Evolutionary conservation across 2,113 vertebrate species (phyloP).

Genomic region (Tricholaema leucomelas): DNA sequence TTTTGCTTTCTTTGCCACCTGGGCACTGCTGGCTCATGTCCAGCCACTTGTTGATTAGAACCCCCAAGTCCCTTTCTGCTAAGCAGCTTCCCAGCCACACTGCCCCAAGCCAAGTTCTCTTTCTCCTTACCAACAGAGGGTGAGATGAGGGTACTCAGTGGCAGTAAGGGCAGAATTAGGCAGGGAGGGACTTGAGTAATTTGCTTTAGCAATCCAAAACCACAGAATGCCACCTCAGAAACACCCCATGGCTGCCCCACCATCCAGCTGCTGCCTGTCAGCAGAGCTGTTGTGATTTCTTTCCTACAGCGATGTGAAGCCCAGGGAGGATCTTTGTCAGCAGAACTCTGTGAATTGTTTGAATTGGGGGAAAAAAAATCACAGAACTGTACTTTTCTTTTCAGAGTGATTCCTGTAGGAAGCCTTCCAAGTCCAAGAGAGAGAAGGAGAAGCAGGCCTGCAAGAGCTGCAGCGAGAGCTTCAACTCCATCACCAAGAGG

Average conservation of each 20-base stretch:
- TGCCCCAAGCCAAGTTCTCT: neutral
- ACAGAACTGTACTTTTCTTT: neutral
- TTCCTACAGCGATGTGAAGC: neutral
- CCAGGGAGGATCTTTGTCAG: neutral
- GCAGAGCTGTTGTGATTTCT: neutral
- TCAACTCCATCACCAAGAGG: slow-evolving; percentile 94
- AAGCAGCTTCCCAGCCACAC: too few species aligned
- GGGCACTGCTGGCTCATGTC: too few species aligned
- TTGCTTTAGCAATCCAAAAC: neutral
- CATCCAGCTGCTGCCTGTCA: neutral
- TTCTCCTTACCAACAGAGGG: neutral
- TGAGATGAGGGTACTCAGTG: neutral
- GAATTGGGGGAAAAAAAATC: neutral
- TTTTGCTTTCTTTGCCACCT: too few species aligned
- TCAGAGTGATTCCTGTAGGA: slow-evolving; percentile 79
- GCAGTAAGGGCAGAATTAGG: neutral
- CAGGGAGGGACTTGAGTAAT: neutral
- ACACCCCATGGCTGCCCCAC: neutral
- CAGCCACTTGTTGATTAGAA: too few species aligned
- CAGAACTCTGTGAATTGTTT: neutral
- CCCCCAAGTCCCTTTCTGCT: too few species aligned
- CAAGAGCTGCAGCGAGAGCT: slow-evolving; percentile 90
- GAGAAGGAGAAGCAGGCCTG: slow-evolving; percentile 94
- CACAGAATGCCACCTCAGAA: neutral
- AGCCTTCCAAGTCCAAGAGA: slow-evolving; percentile 84